These are phyloP conservation scores for Brachyptera putata DNA, from an alignment of 2,888 invertebrate genomes.

Conservation along the genomic window DNA sequence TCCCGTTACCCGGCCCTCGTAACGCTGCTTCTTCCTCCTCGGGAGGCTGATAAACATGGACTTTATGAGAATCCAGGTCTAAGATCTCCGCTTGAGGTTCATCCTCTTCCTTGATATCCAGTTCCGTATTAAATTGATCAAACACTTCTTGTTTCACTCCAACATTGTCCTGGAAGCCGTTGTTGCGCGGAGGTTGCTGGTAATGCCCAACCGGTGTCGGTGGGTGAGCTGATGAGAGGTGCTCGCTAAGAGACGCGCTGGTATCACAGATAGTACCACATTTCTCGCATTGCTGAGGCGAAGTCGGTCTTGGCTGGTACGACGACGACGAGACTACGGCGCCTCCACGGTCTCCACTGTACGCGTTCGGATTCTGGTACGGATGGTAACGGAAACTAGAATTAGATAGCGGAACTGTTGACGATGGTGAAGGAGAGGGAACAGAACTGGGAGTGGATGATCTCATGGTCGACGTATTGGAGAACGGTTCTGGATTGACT, in stretches of 20 bases:
- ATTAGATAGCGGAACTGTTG: conserved; percentile 41
- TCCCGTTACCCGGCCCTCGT: conserved; percentile 32
- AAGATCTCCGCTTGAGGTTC: conserved; percentile 76
- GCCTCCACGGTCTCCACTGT: background rate
- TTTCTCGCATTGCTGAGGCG: conserved; percentile 74
- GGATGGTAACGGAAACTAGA: conserved; percentile 40
- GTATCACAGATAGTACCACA: conserved; percentile 77
- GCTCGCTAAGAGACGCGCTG: conserved; percentile 68
- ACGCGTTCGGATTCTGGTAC: conserved; percentile 40
- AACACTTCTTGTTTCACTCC: conserved; percentile 3
- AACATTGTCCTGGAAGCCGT: conserved; percentile 18
- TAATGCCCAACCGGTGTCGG: conserved; percentile 36
- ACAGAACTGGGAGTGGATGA: too few relatives aligned
- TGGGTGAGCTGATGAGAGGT: conserved; percentile 64
- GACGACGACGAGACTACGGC: conserved; percentile 16
- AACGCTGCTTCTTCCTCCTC: conserved; percentile 47
- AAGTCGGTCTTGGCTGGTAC: conserved; percentile 56
- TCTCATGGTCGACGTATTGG: background rate
- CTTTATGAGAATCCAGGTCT: conserved; percentile 85
- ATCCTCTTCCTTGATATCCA: conserved; percentile 35
- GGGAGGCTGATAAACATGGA: conserved; percentile 48
- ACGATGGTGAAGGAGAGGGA: conserved; percentile 40
- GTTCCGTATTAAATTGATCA: background rate
- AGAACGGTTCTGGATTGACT: background rate
- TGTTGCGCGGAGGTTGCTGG: background rate